These are phyloP conservation scores for Mycogona germanica DNA, from an alignment of 2,888 invertebrate species.

Conservation along the genomic window DNA sequence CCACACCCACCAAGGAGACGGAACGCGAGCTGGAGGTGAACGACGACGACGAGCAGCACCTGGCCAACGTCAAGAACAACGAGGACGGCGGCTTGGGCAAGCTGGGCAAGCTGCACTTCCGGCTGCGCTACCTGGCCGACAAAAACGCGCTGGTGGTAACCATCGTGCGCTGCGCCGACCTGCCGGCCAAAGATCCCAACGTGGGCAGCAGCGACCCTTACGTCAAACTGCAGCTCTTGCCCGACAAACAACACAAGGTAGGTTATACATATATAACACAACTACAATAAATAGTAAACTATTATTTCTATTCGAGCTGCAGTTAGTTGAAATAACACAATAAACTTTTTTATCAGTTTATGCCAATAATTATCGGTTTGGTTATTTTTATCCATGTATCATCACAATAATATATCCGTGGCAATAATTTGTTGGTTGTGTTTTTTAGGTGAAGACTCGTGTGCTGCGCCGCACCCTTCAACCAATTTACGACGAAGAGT, in stretches of 20 bases:
- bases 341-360: too few species aligned
- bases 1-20: constrained; percentile 22
- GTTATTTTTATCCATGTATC: too few species aligned
- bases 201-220: constrained; percentile 87
- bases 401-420: too few species aligned
- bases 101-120: constrained; percentile 80
- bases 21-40: constrained; percentile 33
- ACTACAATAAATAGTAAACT: too few species aligned
- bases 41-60: constrained; percentile 25
- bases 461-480: constrained; percentile 91
- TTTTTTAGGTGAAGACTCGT: constrained; percentile 92
- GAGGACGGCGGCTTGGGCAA: constrained; percentile 46
- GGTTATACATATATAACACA: too few species aligned
- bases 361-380: too few species aligned
- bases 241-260: constrained; percentile 95
- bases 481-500: constrained; percentile 97
- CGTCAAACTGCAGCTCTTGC: constrained; percentile 91
- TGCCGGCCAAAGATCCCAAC: constrained; percentile 71
- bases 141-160: constrained; percentile 84
- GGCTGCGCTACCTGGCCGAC: constrained; percentile 76
- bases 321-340: too few species aligned
- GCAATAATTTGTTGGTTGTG: too few species aligned
- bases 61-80: constrained; percentile 35
- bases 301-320: too few species aligned
- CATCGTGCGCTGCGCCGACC: constrained; percentile 74